A percentile compares a stretch with the other conserved stretches of the same genome.
These are phyloP conservation scores for Phaonia tiefii DNA, from an alignment of 2,888 invertebrate species.

Conservation along the genomic window DNA sequence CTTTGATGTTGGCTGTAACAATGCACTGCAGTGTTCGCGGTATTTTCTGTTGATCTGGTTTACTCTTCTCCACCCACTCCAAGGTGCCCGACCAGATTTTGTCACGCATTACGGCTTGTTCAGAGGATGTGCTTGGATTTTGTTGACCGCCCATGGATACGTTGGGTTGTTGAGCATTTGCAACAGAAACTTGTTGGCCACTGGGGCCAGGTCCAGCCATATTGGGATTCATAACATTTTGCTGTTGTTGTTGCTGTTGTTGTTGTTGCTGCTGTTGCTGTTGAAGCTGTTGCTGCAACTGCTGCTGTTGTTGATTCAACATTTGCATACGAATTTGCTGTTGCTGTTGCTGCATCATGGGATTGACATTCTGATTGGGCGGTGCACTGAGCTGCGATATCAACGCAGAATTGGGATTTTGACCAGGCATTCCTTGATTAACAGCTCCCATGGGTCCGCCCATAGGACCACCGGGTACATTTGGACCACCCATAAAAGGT, in stretches of 20 bases:
- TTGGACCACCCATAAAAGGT: slow-evolving; percentile 67
- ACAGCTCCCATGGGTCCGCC: slow-evolving; percentile 63
- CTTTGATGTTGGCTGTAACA: slow-evolving; percentile 86
- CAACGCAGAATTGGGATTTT: slow-evolving; percentile 82
- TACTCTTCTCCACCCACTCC: slow-evolving; percentile 96
- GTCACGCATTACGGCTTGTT: slow-evolving; percentile 71
- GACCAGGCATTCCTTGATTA: slow-evolving; percentile 76
- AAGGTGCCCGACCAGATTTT: slow-evolving; percentile 90
- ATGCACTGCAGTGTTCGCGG: slow-evolving; percentile 89
- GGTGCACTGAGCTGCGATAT: slow-evolving; percentile 85
- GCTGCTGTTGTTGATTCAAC: slow-evolving; percentile 80
- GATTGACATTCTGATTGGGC: slow-evolving; percentile 77
- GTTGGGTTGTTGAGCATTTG: slow-evolving; percentile 67
- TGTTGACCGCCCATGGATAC: slow-evolving; percentile 63
- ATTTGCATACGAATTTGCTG: slow-evolving; percentile 77
- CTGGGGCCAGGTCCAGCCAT: slow-evolving; percentile 72
- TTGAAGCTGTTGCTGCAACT: slow-evolving; percentile 79
- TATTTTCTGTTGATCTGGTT: slow-evolving; percentile 89
- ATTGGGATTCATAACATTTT: slow-evolving; percentile 73
- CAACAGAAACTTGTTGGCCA: slow-evolving; percentile 71
- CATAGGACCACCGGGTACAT: slow-evolving; percentile 65
- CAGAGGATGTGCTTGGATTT: slow-evolving; percentile 63
- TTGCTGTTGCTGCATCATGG: slow-evolving; percentile 75
- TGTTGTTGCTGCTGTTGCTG: slow-evolving; percentile 74
- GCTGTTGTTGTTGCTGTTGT: slow-evolving; percentile 73